Conservation (phyloP, 1,140 invertebrate species). For the Hyles vespertilio region DNA sequence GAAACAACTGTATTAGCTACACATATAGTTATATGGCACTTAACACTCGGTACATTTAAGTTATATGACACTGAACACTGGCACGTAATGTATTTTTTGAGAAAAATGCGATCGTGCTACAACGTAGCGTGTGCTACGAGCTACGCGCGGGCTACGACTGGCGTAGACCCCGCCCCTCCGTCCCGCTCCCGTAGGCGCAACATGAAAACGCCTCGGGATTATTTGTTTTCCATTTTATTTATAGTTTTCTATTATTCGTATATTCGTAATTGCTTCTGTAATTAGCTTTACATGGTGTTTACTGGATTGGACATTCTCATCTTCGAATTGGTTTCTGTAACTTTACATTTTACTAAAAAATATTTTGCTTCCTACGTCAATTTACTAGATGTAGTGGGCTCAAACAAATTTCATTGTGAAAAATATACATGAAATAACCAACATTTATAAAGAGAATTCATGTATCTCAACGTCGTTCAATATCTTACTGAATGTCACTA, state of each 20-base stretch:
- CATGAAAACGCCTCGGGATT: slow-evolving; percentile 12
- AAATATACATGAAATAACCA: too few species aligned
- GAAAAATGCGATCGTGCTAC: slow-evolving; percentile 11
- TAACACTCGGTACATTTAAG: too few species aligned
- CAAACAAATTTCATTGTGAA: too few species aligned
- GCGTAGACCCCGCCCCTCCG: slow-evolving; percentile 55
- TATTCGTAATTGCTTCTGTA: slow-evolving; percentile 9
- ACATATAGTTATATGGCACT: too few species aligned
- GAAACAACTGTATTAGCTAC: slow-evolving; percentile 9
- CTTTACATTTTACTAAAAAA: too few species aligned
- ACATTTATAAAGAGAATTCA: too few species aligned
- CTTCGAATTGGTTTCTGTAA: too few species aligned
- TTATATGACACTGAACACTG: slow-evolving; percentile 23
- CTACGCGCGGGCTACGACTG: slow-evolving; percentile 62
- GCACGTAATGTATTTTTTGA: slow-evolving; percentile 15
- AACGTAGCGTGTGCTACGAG: slow-evolving; percentile 54
- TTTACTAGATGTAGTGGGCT: too few species aligned
- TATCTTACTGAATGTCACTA: too few species aligned
- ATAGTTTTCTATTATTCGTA: slow-evolving; percentile 5
- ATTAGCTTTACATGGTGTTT: background rate
- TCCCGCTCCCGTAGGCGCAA: slow-evolving; percentile 21
- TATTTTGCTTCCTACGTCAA: too few species aligned
- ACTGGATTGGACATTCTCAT: too few species aligned
- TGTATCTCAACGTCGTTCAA: too few species aligned
- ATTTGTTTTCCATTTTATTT: slow-evolving; percentile 21